Evolutionary conservation across 2,888 invertebrate genomes (phyloP), one percentile per base, ranked within the genome.

Genomic region (Hemithea aestivaria): DNA sequence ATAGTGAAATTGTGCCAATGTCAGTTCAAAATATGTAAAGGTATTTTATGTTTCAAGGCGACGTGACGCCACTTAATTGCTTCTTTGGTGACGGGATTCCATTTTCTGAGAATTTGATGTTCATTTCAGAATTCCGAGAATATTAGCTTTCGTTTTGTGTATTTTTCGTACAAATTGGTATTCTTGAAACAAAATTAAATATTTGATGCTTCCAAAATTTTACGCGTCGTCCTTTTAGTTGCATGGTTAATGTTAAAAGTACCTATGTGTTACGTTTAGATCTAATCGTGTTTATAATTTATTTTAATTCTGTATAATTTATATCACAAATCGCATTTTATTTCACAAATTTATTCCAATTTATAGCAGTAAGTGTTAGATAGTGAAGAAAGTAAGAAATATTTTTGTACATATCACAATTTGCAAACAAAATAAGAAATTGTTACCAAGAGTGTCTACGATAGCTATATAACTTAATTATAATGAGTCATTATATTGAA

Each of bases 331-430:
- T 30, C 35, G 58, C 62, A 58, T 64, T 59, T 57, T 51, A 30
- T 35, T 35, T 27, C 21, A 34, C 36, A 28, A 41, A 36, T 40
- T 31, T 20, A 39, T 47, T 48, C 40, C 45, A 37, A 27, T 40
- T 20, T 33, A 29, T 49, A 46, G 40, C 27, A 28, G 28, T 51
- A 52, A 48, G 42, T 32, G 44, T 58, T 79, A 77, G 76, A 66
- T 76, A 73, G 66, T 66, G 56, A 72, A 79, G n/a, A 63, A 76
- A 56, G 62, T 60, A 73, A 41, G 64, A 79, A 58, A 82, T 85
- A 87, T 85, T 85, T 87, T 87, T 87, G 85, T 85, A 87, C 85
- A 87, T 87, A 87, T 87, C 85, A 87, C 75, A 74, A 76, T 77
- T 82, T 74, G 78, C 66, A 66, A 69, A 48, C 48, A 66, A 66